Base-by-base conservation (phyloP, 2,888 invertebrate species). In the Eulithis testata region DNA sequence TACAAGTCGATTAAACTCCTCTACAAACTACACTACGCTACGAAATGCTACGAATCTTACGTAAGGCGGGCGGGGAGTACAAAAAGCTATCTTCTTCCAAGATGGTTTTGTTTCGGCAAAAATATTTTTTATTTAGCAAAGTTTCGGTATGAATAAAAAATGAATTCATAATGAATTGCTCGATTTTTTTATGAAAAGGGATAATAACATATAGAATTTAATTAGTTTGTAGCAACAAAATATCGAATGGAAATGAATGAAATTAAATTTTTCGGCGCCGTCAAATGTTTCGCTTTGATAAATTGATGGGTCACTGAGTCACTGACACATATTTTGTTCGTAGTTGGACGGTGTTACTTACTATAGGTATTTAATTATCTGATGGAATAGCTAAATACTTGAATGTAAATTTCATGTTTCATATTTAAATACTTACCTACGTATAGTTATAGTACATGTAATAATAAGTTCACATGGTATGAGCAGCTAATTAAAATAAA, bases 241-340 rank as follows among this genome's bases (percentile, higher is more conserved):
- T 27, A 40, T 40, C 11, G 51, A 27, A 62, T 55, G 57, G 44
- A 55, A 61, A 55, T 21, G 37, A 40, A 40, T 9, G 40, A 40
- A 47, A 49, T n/a, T 49, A 52, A 44, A 61, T 27, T 49, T 51
- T 64, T 44, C 62, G 60, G 40, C 21, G 57, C 61, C 61, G 66
- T 63, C 60, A 76, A 82, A 83, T 84, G 80, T 60, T 76, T 83
- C 66, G 81, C 61, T 84, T 85, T 73, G 78, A 84, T 84, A 77
- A 76, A 74, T 71, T 69, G 72, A 71, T 73, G 71, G 68, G 31
- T 3, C 31, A 31, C 21, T 21, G 31, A 31, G 57, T 61, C 61
- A 36, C 57, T 55, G 60, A 60, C 56, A 57, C 60, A 21, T 21
- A 21, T 1, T 45, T 57, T 50, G 60, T 21, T 21, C 21, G 60